Base-by-base conservation (phyloP, 1,140 invertebrate species). In the Tetragonula clypearis region DNA sequence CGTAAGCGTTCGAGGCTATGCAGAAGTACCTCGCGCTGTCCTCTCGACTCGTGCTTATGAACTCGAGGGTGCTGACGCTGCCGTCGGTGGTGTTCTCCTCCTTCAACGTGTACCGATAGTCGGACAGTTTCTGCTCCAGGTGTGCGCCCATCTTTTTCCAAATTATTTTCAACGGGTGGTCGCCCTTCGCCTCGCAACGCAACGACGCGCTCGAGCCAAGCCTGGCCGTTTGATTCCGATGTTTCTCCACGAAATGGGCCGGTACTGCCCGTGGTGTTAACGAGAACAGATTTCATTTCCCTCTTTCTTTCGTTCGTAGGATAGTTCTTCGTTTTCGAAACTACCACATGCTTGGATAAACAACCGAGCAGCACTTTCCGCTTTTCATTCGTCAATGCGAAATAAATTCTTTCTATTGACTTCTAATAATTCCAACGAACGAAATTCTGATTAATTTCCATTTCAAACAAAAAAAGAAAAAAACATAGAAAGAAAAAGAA, bases 21-120 rank as follows among this genome's bases (percentile, higher is more conserved):
- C 98, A 99, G 35, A 98, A 97, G 93, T 99, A 97, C 74, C 98
- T 96, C 11, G 97, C 98, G 3, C 98, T 98, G 94, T 99, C 98
- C 89, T 97, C 97, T 60, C 98, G 95, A 85, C 97, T 97, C 4
- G 98, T 98, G 87, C 97, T 97, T 77, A 97, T 95, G 77, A 99
- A 97, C 77, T 97, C 96, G 73, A 99, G 95, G 92, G 98, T 97
- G 30, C 98, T 98, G 65, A 98, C 96, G 92, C 97, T 96, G n/a
- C 98, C 98, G 41, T 95, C 94, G 5, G 93, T 95, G 14, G 93
- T 95, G 79, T 95, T 94, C 26, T 92, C 78, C 74, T 95, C 94
- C 81, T 95, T 95, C 58, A 94, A 90, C 55, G 91, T 93, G 74
- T 95, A 95, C 74, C 94, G 94, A 88, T 95, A 95, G 86, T 95